Conservation (phyloP, 2,797 vertebrate genomes). For the Coendou prehensilis region DNA sequence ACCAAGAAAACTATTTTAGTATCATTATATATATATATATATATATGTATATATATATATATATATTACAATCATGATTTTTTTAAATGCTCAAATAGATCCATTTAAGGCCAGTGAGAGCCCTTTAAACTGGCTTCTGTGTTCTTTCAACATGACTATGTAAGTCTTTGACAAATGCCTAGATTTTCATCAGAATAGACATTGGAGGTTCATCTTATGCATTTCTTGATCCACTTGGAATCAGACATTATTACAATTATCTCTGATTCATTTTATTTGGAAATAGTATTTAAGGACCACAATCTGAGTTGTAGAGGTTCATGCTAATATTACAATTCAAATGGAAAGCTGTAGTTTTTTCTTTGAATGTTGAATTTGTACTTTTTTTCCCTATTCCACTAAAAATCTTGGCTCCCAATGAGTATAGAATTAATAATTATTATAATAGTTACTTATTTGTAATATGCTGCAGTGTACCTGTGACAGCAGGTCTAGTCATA, state of each 20-base stretch:
- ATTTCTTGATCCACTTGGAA: background rate
- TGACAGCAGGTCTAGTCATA: background rate
- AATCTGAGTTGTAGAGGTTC: background rate
- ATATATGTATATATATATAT: background rate
- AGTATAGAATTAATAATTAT: background rate
- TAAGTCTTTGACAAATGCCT: background rate
- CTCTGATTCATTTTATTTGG: background rate
- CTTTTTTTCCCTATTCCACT: background rate
- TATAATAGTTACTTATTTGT: conserved; percentile 31
- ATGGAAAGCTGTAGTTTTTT: conserved; percentile 14
- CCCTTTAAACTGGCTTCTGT: background rate
- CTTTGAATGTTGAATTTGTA: conserved; percentile 5
- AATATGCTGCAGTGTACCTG: background rate
- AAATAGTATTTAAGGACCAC: conserved; percentile 35
- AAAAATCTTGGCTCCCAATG: background rate
- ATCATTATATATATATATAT: background rate
- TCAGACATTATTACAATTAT: background rate
- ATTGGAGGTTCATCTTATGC: background rate
- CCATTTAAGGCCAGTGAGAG: background rate
- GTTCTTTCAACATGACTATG: background rate
- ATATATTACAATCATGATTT: background rate
- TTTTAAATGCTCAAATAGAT: background rate
- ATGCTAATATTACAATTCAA: conserved; percentile 26
- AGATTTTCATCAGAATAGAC: background rate
- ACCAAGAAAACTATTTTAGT: background rate